A percentile compares a stretch with the other conserved stretches of the same genome.
Evolutionary conservation across 2,888 invertebrate genomes (phyloP).

Genomic region (Pachycephus smyrnensis): DNA sequence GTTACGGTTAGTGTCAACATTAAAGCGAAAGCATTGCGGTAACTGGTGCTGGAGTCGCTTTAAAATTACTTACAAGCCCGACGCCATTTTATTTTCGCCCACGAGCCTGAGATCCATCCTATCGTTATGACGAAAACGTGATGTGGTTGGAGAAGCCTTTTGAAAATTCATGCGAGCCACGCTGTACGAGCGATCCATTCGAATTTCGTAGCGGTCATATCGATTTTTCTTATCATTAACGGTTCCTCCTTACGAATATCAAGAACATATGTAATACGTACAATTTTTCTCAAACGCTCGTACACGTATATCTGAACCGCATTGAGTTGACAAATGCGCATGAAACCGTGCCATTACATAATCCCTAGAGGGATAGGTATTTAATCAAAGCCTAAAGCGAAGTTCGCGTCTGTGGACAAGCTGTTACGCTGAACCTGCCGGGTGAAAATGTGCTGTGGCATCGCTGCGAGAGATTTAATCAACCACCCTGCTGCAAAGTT

Average conservation of each 20-base stretch:
- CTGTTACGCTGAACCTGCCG: not conserved
- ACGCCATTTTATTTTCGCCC: not conserved
- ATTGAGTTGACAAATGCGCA: not conserved
- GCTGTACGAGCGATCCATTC: not conserved
- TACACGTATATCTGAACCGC: not conserved
- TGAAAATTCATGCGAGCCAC: not conserved
- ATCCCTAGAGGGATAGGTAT: not conserved
- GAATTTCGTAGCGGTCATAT: not conserved
- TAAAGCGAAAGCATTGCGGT: not conserved
- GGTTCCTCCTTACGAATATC: not conserved
- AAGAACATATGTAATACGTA: not conserved
- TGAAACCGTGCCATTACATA: not conserved
- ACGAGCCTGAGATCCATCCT: not conserved
- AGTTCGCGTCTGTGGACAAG: constrained; percentile 2
- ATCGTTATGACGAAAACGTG: constrained; percentile 3
- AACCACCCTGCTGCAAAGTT: not conserved
- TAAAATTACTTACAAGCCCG: constrained; percentile 4
- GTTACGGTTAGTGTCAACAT: constrained; percentile 7
- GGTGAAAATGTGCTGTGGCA: not conserved
- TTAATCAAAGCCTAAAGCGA: not conserved
- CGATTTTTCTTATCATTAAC: not conserved
- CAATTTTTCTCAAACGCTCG: not conserved
- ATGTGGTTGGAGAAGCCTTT: not conserved
- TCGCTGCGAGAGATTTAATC: not conserved
- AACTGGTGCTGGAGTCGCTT: not conserved